Evolutionary conservation across 1,140 invertebrate genomes (phyloP).

Genomic region (Drosophila parvula): DNA sequence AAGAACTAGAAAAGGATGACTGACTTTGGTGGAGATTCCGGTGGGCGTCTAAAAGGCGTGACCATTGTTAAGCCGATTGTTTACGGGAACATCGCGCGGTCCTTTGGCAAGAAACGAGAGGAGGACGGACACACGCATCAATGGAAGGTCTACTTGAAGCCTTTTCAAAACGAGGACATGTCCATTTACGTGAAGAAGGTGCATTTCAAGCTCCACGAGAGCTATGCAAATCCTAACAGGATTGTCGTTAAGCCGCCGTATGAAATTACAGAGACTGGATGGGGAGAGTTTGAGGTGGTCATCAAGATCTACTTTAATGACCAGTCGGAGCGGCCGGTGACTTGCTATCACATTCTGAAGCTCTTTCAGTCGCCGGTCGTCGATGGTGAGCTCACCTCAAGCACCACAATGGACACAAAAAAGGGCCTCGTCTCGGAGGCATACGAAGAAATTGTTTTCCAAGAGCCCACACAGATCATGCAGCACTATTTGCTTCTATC

Average conservation of each 20-base stretch:
- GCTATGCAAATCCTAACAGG: conserved; percentile 97
- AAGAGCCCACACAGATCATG: conserved; percentile 97
- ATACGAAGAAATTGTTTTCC: conserved; percentile 99
- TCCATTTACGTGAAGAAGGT: conserved; percentile 98
- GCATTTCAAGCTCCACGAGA: conserved; percentile 98
- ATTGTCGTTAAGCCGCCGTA: conserved; percentile 97
- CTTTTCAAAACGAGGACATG: conserved; percentile 97
- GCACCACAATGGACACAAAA: conserved; percentile 89
- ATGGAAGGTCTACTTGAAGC: conserved; percentile 99
- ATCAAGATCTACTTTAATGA: conserved; percentile 99
- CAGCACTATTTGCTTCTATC: conserved; percentile 92
- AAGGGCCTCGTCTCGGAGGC: conserved; percentile 95
- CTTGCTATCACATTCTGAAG: conserved; percentile 97
- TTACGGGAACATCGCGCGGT: conserved; percentile 97
- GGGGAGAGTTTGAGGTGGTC: conserved; percentile 99
- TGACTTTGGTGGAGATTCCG: conserved; percentile 92
- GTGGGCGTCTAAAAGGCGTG: conserved; percentile 92
- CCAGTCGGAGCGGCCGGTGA: conserved; percentile 97
- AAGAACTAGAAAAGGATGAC: conserved; percentile 86
- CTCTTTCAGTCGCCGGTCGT: conserved; percentile 92
- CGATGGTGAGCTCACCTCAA: conserved; percentile 85
- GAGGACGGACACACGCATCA: conserved; percentile 99
- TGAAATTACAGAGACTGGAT: conserved; percentile 98
- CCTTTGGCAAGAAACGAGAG: conserved; percentile 98
- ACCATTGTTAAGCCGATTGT: conserved; percentile 98